Evolutionary conservation across 2,797 vertebrate genomes (phyloP), one percentile per base, ranked within the genome.

Genomic region (Poeciliopsis presidionis): DNA sequence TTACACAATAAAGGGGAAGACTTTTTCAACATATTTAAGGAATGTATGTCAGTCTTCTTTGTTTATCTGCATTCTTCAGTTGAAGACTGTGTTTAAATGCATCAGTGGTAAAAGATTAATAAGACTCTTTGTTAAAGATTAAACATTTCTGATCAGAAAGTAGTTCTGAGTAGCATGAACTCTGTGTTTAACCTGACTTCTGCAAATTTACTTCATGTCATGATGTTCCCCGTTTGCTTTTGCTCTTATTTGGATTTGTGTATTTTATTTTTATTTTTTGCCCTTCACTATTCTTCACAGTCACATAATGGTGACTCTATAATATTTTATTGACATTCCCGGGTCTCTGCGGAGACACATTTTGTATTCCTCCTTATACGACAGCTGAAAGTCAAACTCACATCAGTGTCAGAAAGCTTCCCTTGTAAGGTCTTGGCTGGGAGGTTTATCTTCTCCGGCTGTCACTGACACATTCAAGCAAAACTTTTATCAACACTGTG

Each of bases 401-500:
- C 72, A 47, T 70, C 41, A 69, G 30, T 81, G 75, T 57, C 83
- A 82, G 70, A 73, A 41, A 57, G 41, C 67, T 88, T 75, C 39
- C 88, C 86, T 89, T 90, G 82, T 89, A 89, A 73, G 81, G 89
- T 83, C 74, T 77, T 7, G n/a, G 33, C 75, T 69, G 25, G 82
- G 73, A 39, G 41, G 51, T 72, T 84, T 84, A 78, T 79, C 11
- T 71, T 73, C 74, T 59, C 33, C 46, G 77, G 28, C 53, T 39
- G 3, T 25, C 11, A 49, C 45, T 30, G 25, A 14, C 39, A 72
- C 46, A 45, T 76, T 74, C 75, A 43, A 76, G 80, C n/a, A 74
- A 49, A 76, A 41, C 55, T 16, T 76, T 69, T 75, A 39, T 63
- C 22, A 73, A 13, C 71, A 73, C 47, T 6, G 47, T 43, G 61